Conservation (phyloP, 2,113 vertebrate genomes). For the Nicator chloris region DNA sequence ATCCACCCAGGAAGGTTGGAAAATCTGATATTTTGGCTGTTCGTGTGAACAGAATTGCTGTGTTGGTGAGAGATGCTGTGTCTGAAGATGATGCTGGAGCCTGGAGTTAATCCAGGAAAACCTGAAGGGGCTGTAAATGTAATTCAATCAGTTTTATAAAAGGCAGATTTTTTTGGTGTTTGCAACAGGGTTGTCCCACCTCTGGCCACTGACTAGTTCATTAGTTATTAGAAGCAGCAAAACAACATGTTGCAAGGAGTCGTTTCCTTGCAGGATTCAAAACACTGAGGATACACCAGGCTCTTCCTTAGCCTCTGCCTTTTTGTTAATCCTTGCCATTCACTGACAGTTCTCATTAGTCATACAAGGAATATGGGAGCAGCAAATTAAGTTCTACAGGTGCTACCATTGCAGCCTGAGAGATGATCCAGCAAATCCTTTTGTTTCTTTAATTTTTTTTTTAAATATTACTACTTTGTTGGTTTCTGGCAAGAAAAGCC, state of each 20-base stretch:
- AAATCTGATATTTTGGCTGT: background rate
- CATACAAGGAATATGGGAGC: background rate
- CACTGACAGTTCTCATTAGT: background rate
- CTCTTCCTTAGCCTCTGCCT: background rate
- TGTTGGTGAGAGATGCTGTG: background rate
- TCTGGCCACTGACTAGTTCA: background rate
- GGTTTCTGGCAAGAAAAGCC: background rate
- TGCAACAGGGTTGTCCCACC: background rate
- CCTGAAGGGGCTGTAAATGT: background rate
- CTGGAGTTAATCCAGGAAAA: background rate
- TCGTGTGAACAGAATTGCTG: background rate
- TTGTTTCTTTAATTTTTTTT: background rate
- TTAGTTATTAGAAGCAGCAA: background rate
- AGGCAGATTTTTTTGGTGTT: background rate
- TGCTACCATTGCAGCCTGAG: background rate
- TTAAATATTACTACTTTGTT: background rate
- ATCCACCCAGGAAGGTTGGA: background rate
- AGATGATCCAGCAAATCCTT: background rate
- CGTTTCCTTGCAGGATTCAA: background rate
- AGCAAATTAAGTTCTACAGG: background rate
- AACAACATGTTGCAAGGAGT: background rate
- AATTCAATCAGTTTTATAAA: background rate
- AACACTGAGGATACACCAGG: background rate
- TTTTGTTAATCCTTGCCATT: background rate
- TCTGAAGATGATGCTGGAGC: background rate